Conservation (phyloP, 2,797 vertebrate species). For the Lacerta viridis region DNA sequence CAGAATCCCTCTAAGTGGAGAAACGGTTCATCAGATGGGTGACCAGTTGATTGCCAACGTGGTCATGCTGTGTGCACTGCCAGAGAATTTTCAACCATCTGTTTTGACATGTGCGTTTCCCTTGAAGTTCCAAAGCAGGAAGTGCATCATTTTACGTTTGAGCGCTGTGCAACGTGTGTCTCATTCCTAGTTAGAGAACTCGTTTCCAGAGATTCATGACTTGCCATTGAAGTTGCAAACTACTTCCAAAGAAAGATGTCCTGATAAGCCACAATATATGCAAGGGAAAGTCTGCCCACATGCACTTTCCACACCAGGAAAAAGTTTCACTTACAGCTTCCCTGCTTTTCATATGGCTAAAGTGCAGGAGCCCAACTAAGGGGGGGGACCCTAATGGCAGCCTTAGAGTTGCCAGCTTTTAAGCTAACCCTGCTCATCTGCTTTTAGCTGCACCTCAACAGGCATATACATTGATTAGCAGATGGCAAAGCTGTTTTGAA, state of each 20-base stretch:
- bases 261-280: background rate
- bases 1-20: background rate
- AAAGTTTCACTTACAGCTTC: background rate
- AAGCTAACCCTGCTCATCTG: background rate
- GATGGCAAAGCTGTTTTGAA: background rate
- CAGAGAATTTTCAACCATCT: background rate
- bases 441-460: background rate
- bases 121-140: background rate
- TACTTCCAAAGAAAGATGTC: background rate
- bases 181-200: background rate
- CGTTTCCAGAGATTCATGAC: background rate
- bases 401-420: background rate
- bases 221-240: background rate
- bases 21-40: background rate
- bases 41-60: background rate
- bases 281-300: background rate
- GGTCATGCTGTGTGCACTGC: background rate
- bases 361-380: background rate
- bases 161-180: too few relatives aligned
- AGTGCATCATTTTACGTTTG: background rate
- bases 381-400: background rate
- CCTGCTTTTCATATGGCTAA: background rate
- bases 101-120: background rate
- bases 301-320: background rate
- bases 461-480: background rate